These are phyloP conservation scores for Struthio camelus DNA, from an alignment of 2,113 vertebrate species.

Conservation along the genomic window DNA sequence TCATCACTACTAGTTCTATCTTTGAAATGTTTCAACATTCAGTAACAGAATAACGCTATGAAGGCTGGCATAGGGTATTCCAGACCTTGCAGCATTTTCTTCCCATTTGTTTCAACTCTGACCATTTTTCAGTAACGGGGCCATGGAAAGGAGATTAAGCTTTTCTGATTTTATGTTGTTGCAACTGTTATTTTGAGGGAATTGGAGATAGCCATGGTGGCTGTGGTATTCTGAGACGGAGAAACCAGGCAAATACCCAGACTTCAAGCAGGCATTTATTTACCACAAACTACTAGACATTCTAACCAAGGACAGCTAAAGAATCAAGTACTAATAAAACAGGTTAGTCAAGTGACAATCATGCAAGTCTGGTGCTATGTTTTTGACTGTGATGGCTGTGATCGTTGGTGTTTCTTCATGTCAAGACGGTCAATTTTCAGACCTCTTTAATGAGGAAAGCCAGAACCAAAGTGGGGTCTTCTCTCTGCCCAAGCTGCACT, in stretches of 20 bases:
- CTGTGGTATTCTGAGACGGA: background rate
- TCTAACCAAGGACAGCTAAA: background rate
- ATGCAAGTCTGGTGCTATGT: rapidly evolving
- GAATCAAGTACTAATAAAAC: background rate
- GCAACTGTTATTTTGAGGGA: background rate
- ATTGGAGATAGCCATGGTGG: background rate
- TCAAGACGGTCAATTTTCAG: background rate
- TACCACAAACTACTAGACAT: background rate
- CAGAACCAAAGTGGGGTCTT: background rate
- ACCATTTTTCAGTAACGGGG: background rate
- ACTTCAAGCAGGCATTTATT: background rate
- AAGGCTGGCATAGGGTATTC: background rate
- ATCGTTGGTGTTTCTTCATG: background rate
- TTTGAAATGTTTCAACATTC: background rate
- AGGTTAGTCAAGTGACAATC: background rate
- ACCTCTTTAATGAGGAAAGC: background rate
- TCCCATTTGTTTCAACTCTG: background rate
- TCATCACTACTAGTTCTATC: background rate
- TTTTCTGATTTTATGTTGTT: background rate
- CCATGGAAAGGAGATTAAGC: background rate
- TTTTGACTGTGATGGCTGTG: background rate
- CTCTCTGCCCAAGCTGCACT: background rate
- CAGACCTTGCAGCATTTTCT: background rate
- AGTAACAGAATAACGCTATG: background rate
- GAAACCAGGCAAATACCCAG: background rate